These are phyloP conservation scores for Temnothorax nylanderi DNA, from an alignment of 1,140 invertebrate species.

Conservation along the genomic window DNA sequence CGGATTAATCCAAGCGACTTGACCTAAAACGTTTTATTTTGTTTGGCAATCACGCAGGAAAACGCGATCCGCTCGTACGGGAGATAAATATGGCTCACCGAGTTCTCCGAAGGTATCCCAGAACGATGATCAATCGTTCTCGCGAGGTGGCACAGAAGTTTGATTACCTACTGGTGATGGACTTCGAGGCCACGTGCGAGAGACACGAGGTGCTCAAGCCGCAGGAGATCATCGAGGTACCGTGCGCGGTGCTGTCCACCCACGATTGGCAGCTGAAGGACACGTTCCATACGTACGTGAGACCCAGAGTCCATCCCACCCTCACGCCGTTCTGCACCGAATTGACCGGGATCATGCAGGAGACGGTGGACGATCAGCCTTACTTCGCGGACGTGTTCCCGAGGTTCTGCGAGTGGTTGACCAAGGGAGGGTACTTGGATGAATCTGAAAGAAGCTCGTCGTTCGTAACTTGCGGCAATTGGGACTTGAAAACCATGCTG, in stretches of 20 bases:
- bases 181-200: constrained; percentile 89
- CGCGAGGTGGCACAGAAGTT: constrained; percentile 76
- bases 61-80: neutral
- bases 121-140: constrained; percentile 24
- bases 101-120: constrained; percentile 61
- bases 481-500: constrained; percentile 88
- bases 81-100: constrained; percentile 72
- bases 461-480: constrained; percentile 89
- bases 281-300: constrained; percentile 88
- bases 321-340: constrained; percentile 88
- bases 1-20: neutral
- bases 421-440: constrained; percentile 75
- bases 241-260: constrained; percentile 87
- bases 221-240: constrained; percentile 90
- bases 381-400: constrained; percentile 81
- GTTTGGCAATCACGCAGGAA: neutral
- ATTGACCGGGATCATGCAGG: constrained; percentile 85
- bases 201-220: constrained; percentile 67
- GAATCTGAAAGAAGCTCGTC: constrained; percentile 79
- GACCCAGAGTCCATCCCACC: constrained; percentile 85
- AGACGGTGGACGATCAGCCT: constrained; percentile 79
- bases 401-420: constrained; percentile 81
- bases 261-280: constrained; percentile 85
- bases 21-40: constrained; percentile 5
- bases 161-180: constrained; percentile 87